Base-by-base conservation (phyloP, 2,888 invertebrate genomes). In the Epistrophella euchroma region DNA sequence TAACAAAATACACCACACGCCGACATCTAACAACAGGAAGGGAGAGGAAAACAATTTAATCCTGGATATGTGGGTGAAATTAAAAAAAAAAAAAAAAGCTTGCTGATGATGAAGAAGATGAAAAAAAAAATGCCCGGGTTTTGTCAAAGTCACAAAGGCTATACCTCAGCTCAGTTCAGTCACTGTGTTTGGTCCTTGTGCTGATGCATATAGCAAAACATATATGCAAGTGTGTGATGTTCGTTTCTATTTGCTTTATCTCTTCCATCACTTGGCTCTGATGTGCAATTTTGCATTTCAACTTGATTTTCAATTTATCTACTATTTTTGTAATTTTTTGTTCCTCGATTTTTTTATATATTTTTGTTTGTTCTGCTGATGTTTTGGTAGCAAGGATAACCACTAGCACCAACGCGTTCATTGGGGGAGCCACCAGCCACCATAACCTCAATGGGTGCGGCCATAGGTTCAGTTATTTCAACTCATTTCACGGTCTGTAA, bases 261-360 rank as follows among this genome's bases (percentile, higher is more conserved):
- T 62, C 32, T 43, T 25, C 52, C 58, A 10, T 32, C 19, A 13
- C 70, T 60, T 47, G 6, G 17, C 35, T 75, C 55, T 66, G n/a
- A 28, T 58, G 28, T 75, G 85, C 68, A 86, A 77, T 81, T 81
- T 81, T 86, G 77, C 77, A 82, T 74, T 74, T 77, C 81, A 77
- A 86, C 86, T 86, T 86, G 86, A 86, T 86, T 86, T 86, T 81
- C 86, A 86, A 86, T 86, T 86, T 86, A 81, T 73, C 43, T 52
- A 80, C 62, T 68, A 56, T 66, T 82, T 85, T 66, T 47, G 43
- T 45, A 17, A 4, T 64, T 66, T 66, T 22, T 50, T 66, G 22
- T 47, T 19, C 19, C 4, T 7, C n/a, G 32, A 35, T 47, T 32
- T 47, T n/a, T n/a, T n/a, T n/a, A n/a, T n/a, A n/a, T n/a, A 15